phyloP scores from a whole-genome alignment of 2,797 vertebrate genomes.

The Poeciliopsis infans region DNA sequence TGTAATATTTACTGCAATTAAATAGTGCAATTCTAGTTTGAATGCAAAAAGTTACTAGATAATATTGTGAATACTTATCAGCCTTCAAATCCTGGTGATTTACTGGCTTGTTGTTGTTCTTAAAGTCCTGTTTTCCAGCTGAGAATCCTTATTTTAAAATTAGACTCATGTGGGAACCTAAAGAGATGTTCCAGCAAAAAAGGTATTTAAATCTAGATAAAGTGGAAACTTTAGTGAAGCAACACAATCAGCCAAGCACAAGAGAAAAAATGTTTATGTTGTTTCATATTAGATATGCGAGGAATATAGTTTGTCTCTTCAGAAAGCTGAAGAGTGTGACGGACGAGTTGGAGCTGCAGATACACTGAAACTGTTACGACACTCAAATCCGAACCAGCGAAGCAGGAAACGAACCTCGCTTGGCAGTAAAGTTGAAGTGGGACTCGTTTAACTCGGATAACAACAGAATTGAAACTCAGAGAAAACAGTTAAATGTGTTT shows the following conservation, averaged over 20 bases:
- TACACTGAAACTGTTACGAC: not conserved
- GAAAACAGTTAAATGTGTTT: constrained; percentile 3
- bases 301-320: not conserved
- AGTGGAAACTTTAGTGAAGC: not conserved
- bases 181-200: not conserved
- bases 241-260: not conserved
- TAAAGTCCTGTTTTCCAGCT: not conserved
- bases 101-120: not conserved
- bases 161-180: not conserved
- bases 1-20: not conserved
- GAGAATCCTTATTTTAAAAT: not conserved
- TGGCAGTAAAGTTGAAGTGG: not conserved
- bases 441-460: not conserved
- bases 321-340: not conserved
- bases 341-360: not conserved
- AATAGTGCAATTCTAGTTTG: not conserved
- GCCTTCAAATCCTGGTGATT: not conserved
- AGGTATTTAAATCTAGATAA: not conserved
- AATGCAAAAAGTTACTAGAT: not conserved
- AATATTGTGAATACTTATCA: not conserved
- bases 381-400: not conserved
- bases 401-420: not conserved
- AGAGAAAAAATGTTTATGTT: not conserved
- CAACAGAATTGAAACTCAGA: not conserved
- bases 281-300: not conserved